Percentiles rank a stretch among this genome's conserved stretches.
Conservation (phyloP, 2,113 vertebrate genomes). For the Eupsittula cactorum region DNA sequence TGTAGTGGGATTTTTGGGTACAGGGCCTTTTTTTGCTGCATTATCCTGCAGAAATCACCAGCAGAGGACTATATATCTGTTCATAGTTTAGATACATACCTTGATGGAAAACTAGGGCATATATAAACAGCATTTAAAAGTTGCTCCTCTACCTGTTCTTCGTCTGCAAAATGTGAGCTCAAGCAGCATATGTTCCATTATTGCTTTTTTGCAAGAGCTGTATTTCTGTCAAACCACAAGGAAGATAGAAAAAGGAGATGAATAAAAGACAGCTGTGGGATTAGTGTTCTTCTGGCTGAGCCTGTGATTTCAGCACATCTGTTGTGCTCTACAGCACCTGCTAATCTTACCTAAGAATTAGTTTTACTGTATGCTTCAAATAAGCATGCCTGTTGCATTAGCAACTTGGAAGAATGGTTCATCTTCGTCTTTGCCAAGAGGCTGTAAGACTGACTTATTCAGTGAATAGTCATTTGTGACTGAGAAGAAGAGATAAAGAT, state of each 20-base stretch:
- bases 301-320: not conserved
- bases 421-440: not conserved
- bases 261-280: not conserved
- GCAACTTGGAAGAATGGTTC: not conserved
- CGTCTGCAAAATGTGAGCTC: not conserved
- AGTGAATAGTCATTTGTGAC: not conserved
- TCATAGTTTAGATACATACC: not conserved
- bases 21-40: not conserved
- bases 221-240: not conserved
- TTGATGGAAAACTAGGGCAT: not conserved
- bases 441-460: not conserved
- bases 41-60: not conserved
- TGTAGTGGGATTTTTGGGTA: not conserved
- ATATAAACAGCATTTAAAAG: constrained; percentile 23
- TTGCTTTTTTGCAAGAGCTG: not conserved
- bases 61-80: not conserved
- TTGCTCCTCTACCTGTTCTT: not conserved
- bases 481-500: not conserved
- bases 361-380: not conserved
- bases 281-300: not conserved
- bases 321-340: not conserved
- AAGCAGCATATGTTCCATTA: not conserved
- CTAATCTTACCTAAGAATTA: not conserved
- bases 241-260: not conserved
- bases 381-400: not conserved